Conservation (phyloP, 2,797 vertebrate genomes). For the Emydoidea blandingii region DNA sequence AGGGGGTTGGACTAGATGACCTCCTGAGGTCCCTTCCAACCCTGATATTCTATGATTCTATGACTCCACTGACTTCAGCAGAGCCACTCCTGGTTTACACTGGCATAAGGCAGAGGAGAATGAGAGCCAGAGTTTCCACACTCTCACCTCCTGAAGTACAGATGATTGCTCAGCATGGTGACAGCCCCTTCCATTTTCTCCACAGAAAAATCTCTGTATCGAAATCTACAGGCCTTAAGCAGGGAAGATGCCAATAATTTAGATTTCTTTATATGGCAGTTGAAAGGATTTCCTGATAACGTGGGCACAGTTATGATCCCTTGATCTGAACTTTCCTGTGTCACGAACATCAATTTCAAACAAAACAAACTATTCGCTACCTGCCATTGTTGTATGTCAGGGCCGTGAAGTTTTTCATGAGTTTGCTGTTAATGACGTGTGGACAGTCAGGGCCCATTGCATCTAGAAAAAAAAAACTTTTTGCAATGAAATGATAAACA, state of each 20-base stretch:
- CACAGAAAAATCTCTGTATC: too few relatives aligned
- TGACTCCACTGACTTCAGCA: background rate
- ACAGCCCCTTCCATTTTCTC: too few relatives aligned
- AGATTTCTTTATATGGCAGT: background rate
- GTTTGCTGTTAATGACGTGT: constrained; percentile 85
- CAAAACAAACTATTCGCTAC: constrained; percentile 70
- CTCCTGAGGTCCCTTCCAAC: too few relatives aligned
- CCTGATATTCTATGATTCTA: too few relatives aligned
- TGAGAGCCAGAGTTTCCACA: too few relatives aligned
- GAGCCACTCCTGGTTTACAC: too few relatives aligned
- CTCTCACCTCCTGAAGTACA: too few relatives aligned
- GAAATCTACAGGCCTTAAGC: background rate
- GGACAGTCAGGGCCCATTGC: constrained; percentile 87
- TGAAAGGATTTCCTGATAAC: background rate
- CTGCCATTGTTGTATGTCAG: constrained; percentile 88
- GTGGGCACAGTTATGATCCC: background rate
- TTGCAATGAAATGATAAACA: background rate
- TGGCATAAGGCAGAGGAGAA: background rate
- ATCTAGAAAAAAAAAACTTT: constrained; percentile 78
- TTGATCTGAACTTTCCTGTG: fast-evolving
- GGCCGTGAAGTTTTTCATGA: constrained; percentile 89
- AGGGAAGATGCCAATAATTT: background rate
- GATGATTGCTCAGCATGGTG: too few relatives aligned
- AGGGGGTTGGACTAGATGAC: too few relatives aligned
- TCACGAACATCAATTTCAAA: background rate